Conservation (phyloP, 2,888 invertebrate species). For the Drosophila falleni region DNA sequence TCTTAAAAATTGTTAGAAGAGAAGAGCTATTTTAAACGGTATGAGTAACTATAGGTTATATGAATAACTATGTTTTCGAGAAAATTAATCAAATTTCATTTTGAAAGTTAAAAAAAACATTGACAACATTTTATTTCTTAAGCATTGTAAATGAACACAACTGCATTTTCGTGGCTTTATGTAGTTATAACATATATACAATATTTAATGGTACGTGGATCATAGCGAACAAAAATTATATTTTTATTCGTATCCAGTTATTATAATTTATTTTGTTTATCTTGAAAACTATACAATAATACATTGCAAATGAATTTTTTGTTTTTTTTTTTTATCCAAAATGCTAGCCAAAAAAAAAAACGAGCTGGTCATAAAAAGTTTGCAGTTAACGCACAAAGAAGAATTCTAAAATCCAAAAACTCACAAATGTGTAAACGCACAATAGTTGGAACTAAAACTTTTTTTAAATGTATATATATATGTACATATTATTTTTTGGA, state of each 20-base stretch:
- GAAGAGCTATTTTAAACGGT: not conserved
- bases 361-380: not conserved
- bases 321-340: slow-evolving; percentile 7
- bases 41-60: slow-evolving; percentile 3
- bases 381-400: slow-evolving; percentile 3
- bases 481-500: not conserved
- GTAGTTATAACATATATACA: not conserved
- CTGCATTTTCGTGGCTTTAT: slow-evolving; percentile 20
- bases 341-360: not conserved
- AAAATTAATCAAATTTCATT: slow-evolving; percentile 2
- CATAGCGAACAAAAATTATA: not conserved
- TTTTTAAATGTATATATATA: not conserved
- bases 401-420: not conserved
- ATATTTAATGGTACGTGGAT: slow-evolving; percentile 1
- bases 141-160: slow-evolving; percentile 35
- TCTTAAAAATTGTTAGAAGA: not conserved
- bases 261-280: not conserved
- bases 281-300: not conserved
- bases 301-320: not conserved
- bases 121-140: slow-evolving; percentile 12
- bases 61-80: not conserved
- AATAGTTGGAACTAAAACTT: slow-evolving; percentile 1
- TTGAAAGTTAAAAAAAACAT: not conserved
- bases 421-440: not conserved
- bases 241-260: not conserved